Evolutionary conservation across 2,797 vertebrate species (phyloP), one percentile per base, ranked within the genome.

Genomic region (Chanos chanos): DNA sequence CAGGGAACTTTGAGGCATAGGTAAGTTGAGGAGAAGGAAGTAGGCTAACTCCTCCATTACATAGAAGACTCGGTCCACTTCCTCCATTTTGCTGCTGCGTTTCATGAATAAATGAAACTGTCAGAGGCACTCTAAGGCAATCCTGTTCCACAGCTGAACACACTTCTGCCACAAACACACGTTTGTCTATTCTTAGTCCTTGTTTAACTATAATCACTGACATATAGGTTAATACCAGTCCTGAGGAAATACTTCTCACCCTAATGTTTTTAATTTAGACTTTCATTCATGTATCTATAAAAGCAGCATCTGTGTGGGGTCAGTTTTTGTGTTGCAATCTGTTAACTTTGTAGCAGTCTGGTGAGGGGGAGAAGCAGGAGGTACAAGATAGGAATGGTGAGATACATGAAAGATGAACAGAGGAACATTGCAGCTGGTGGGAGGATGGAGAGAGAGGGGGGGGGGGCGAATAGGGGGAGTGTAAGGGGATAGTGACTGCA

Each of bases 71-170:
- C 39, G 18, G 50, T 63, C 40, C 21, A 21, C 49, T 62, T 34
- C 31, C 53, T 63, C 48, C 44, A 43, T 57, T 49, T 62, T 62
- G 18, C 24, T 43, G 19, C 58, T 66, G 25, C 16, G 48, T 21
- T 27, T 73, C 56, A 60, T 78, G 50, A 75, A 75, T 78, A 71
- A 71, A 69, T 75, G 52, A 75, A n/a, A n/a, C 37, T 50, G 60
- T 41, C 53, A 65, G 52, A 51, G 25, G 55, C 5, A 51, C 40
- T 36, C 22, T 41, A 18, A 31, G 24, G 27, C 57, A 33, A 47
- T 15, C 33, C 63, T 53, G 40, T 40, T 21, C 52, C 60, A 54
- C 53, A 53, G 52, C 30, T 59, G 47, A 8, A 41, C 50, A 49
- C 57, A 50, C 61, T 16, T 18, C 40, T 60, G 28, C 33, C 25